These are phyloP conservation scores for Zelostemma sp. DNA, from an alignment of 1,140 invertebrate species.

Conservation along the genomic window DNA sequence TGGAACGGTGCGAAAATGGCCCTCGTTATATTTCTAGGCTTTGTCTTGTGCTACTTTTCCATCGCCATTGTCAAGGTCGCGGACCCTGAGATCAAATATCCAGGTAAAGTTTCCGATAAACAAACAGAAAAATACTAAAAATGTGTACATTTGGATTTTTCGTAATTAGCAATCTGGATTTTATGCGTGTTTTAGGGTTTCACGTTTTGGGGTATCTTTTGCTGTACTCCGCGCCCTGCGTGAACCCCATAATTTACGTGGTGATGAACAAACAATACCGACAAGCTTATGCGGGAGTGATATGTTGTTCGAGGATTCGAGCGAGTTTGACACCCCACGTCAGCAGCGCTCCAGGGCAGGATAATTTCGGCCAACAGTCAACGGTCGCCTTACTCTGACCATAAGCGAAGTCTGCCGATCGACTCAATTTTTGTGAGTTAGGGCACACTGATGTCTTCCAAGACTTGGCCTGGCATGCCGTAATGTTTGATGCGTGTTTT, in stretches of 20 bases:
- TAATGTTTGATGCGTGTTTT: too few relatives aligned
- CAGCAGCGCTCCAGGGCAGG: constrained; percentile 63
- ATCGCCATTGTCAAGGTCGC: constrained; percentile 89
- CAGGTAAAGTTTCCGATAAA: constrained; percentile 74
- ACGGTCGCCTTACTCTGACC: constrained; percentile 47
- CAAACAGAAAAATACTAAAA: too few relatives aligned
- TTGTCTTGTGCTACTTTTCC: constrained; percentile 87
- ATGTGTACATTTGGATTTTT: too few relatives aligned
- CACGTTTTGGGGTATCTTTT: constrained; percentile 86
- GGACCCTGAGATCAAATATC: constrained; percentile 82
- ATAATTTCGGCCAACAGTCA: constrained; percentile 67
- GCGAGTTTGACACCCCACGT: constrained; percentile 64
- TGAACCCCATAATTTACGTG: constrained; percentile 95
- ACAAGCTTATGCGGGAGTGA: constrained; percentile 86
- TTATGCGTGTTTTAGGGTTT: constrained; percentile 70
- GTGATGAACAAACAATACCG: constrained; percentile 95
- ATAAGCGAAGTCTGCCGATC: constrained; percentile 61
- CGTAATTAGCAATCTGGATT: background rate
- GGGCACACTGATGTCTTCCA: constrained; percentile 63
- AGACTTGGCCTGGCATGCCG: constrained; percentile 56
- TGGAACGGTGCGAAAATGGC: constrained; percentile 95
- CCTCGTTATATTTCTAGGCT: constrained; percentile 88
- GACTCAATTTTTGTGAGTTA: constrained; percentile 64
- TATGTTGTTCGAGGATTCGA: constrained; percentile 64
- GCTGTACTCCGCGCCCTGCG: constrained; percentile 87